Evolutionary conservation across 2,888 invertebrate species (phyloP), one percentile per base, ranked within the genome.

Genomic region (Gerris lacustris): DNA sequence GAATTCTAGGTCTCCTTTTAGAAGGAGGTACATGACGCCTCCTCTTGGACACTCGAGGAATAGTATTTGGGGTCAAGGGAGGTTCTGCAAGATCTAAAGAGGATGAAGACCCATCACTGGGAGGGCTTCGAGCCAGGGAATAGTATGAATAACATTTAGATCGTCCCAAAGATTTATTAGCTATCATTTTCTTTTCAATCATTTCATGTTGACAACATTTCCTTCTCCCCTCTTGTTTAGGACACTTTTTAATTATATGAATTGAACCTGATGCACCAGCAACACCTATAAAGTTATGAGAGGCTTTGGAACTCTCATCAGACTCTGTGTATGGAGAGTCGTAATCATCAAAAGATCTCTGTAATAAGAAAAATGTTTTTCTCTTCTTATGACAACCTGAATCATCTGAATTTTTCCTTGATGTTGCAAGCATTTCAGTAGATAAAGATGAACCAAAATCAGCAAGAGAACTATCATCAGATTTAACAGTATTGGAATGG

Each of bases 61-160:
- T 78, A 1, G 78, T 78, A 68, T 78, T 78, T 11, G 78, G 77
- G 18, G 77, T 76, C 9, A 76, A 73, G 0, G 77, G 75, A 17
- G 77, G 75, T 68, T 77, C 77, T 45, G 75, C 76, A 31, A 76
- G 73, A 18, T 77, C 77, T 5, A 76, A 72, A 15, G 77, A 77
- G 11, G 78, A 78, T 6, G 77, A 77, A 6, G 77, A 77, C 15
- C 76, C 77, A 68, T 78, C 78, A 71, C 78, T 78, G 15, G 77
- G 78, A 2, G 77, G 79, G 73, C 78, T 78, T 55, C 77, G 76
- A 6, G 78, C 77, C 64, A 77, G 68, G n/a, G 79, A 78, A 72
- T 77, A 79, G 71, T 78, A 78, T 7, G 78, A 77, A 68, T 78
- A 78, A 71, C 77, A 76, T 75, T 78, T 78, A n/a, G 77, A 74